Conservation (phyloP, 1,140 invertebrate genomes). For the silkworm (Bombyx mori) region ASM3026992v2 NC_085130.1:8843501-8844000, state of each 20-base stretch:
- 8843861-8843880: constrained; percentile 86
- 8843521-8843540: no score
- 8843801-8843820: constrained; percentile 81
- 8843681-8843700: no score
- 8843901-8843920: constrained; percentile 76
- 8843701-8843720: background rate
- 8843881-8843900: constrained; percentile 76
- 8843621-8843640: no score
- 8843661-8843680: no score
- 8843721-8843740: background rate
- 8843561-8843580: no score
- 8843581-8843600: no score
- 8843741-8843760: no score
- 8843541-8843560: no score
- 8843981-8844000: constrained; percentile 61
- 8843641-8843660: no score
- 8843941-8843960: constrained; percentile 83
- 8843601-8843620: no score
- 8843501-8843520: no score
- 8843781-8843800: background rate
- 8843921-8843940: constrained; percentile 68
- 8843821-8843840: constrained; percentile 81
- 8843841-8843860: constrained; percentile 86
- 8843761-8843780: background rate
- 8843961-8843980: constrained; percentile 88